phyloP scores from a whole-genome alignment of 2,888 invertebrate species.

The Diabrotica balteata region DNA sequence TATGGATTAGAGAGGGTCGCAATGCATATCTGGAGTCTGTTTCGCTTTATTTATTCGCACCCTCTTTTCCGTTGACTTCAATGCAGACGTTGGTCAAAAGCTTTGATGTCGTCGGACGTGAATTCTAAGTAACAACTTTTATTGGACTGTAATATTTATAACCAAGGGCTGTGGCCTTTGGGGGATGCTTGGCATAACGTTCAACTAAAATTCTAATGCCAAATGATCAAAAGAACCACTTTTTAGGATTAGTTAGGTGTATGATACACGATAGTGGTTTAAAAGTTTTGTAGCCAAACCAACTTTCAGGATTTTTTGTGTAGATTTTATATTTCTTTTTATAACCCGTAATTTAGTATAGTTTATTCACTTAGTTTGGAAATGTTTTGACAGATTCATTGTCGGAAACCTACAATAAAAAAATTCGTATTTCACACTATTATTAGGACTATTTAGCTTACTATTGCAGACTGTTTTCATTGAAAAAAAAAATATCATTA shows the following conservation, averaged over 20 bases:
- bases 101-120: conserved; percentile 58
- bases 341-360: too few relatives aligned
- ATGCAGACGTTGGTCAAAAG: conserved; percentile 39
- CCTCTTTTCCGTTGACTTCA: conserved; percentile 37
- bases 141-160: conserved; percentile 43
- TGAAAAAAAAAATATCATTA: too few relatives aligned
- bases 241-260: conserved; percentile 8
- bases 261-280: neutral
- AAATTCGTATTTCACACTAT: too few relatives aligned
- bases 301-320: too few relatives aligned
- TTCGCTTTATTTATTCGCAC: conserved; percentile 52
- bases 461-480: too few relatives aligned
- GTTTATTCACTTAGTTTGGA: too few relatives aligned
- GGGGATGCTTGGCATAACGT: conserved; percentile 2
- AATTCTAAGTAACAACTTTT: conserved; percentile 61
- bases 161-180: conserved; percentile 10
- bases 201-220: conserved; percentile 20
- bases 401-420: too few relatives aligned
- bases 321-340: too few relatives aligned
- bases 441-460: too few relatives aligned
- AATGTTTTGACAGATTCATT: too few relatives aligned
- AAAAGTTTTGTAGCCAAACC: too few relatives aligned
- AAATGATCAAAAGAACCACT: conserved; percentile 23
- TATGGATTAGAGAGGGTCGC: conserved; percentile 32
- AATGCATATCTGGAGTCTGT: conserved; percentile 34